Evolutionary conservation across 1,140 invertebrate genomes (phyloP).

Genomic region (Meloidogyne exigua): DNA sequence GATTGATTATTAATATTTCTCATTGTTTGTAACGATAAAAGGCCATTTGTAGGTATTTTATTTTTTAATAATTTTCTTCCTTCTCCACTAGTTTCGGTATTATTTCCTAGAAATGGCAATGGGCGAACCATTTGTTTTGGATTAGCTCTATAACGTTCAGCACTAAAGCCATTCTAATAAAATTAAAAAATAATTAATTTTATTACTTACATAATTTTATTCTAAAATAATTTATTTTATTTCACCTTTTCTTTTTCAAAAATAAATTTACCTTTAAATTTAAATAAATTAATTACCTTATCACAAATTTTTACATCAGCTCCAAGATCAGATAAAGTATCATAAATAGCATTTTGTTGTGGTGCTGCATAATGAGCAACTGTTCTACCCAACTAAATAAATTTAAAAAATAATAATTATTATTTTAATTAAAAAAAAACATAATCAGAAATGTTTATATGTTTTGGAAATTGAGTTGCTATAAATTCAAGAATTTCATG

Average conservation of each 20-base stretch:
- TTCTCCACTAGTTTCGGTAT: neutral
- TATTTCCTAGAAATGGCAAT: constrained; percentile 25
- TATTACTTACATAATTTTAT: neutral
- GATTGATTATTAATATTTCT: constrained; percentile 22
- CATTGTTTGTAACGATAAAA: constrained; percentile 4
- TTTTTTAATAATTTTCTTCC: neutral
- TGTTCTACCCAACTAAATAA: constrained; percentile 50
- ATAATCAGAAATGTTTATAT: constrained; percentile 49
- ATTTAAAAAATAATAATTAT: neutral
- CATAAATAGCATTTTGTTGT: constrained; percentile 63
- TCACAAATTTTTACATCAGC: constrained; percentile 52
- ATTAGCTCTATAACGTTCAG: constrained; percentile 50
- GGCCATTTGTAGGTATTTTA: neutral
- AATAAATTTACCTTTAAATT: neutral
- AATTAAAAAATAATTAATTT: constrained; percentile 41
- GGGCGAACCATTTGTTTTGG: constrained; percentile 52
- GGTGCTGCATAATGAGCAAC: constrained; percentile 61
- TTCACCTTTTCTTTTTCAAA: too few species aligned
- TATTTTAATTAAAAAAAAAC: constrained; percentile 36
- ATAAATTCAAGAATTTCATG: constrained; percentile 59
- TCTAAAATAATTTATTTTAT: neutral
- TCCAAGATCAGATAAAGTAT: constrained; percentile 59
- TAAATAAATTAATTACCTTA: constrained; percentile 41
- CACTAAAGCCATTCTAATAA: constrained; percentile 52
- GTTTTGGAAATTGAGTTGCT: constrained; percentile 45